Evolutionary conservation across 2,888 invertebrate genomes (phyloP).

Genomic region (Mylabris sibirica): DNA sequence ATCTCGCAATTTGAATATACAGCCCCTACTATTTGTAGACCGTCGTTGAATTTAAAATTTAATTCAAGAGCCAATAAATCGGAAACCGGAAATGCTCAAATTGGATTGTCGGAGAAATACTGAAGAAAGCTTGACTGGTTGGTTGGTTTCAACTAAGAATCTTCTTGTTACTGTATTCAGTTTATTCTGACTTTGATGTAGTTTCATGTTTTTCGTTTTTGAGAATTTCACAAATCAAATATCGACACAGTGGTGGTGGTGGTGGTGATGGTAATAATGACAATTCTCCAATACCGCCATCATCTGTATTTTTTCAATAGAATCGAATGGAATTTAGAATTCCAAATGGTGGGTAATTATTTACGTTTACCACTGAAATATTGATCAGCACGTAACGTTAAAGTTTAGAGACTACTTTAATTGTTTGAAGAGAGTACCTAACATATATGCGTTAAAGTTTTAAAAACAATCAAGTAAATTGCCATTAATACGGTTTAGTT

Average conservation of each 20-base stretch:
- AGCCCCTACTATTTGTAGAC: slow-evolving; percentile 41
- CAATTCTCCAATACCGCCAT: neutral
- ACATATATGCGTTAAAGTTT: neutral
- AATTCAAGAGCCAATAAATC: slow-evolving; percentile 51
- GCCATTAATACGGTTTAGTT: neutral
- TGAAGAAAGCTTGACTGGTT: slow-evolving; percentile 18
- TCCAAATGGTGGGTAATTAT: no score
- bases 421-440: neutral
- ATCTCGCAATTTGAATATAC: slow-evolving; percentile 44
- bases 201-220: neutral
- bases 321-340: neutral
- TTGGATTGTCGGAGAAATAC: slow-evolving; percentile 42
- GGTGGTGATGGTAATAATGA: neutral
- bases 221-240: neutral
- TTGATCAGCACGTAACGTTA: neutral
- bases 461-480: slow-evolving; percentile 16
- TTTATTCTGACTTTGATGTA: slow-evolving; percentile 4
- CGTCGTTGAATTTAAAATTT: slow-evolving; percentile 52
- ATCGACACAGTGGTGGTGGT: neutral
- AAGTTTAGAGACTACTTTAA: neutral
- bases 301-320: neutral
- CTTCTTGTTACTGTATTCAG: slow-evolving; percentile 4
- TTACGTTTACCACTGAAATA: no score
- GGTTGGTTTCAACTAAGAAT: neutral
- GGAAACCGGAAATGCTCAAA: slow-evolving; percentile 47